Evolutionary conservation across 2,113 vertebrate species (phyloP).

Genomic region (Onychostoma macrolepis): DNA sequence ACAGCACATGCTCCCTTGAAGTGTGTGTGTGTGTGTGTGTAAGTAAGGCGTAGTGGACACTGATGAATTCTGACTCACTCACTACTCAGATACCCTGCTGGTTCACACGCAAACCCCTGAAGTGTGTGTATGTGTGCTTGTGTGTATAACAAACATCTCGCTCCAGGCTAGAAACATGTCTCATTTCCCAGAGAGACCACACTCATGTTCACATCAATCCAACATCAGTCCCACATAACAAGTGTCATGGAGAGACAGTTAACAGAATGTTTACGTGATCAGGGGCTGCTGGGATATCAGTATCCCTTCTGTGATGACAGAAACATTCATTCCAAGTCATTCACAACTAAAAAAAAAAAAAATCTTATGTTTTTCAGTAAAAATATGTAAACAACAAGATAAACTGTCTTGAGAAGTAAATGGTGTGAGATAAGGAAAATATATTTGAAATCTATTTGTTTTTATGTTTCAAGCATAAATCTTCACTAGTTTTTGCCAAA

Average conservation of each 20-base stretch:
- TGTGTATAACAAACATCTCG: conserved; percentile 12
- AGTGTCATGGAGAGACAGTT: background rate
- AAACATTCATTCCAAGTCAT: background rate
- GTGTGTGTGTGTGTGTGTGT: background rate
- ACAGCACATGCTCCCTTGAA: background rate
- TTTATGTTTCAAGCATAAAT: background rate
- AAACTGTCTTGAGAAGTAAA: background rate
- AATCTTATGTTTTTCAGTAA: background rate
- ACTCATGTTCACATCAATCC: conserved; percentile 17
- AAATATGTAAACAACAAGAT: background rate
- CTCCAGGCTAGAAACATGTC: conserved; percentile 22
- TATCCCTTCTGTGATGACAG: background rate
- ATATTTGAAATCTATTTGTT: background rate
- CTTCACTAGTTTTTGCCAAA: background rate
- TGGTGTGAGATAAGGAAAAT: background rate
- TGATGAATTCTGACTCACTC: conserved; percentile 33
- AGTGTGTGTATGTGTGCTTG: background rate
- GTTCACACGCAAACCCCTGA: conserved; percentile 19
- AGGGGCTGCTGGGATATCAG: background rate
- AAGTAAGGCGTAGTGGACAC: background rate
- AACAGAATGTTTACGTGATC: background rate
- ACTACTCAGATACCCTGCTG: background rate
- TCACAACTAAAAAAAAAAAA: background rate
- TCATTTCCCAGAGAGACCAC: conserved; percentile 6
- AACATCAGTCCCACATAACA: conserved; percentile 18